Conservation (phyloP, 1,140 invertebrate genomes). For the Phymastichus coffea region DNA sequence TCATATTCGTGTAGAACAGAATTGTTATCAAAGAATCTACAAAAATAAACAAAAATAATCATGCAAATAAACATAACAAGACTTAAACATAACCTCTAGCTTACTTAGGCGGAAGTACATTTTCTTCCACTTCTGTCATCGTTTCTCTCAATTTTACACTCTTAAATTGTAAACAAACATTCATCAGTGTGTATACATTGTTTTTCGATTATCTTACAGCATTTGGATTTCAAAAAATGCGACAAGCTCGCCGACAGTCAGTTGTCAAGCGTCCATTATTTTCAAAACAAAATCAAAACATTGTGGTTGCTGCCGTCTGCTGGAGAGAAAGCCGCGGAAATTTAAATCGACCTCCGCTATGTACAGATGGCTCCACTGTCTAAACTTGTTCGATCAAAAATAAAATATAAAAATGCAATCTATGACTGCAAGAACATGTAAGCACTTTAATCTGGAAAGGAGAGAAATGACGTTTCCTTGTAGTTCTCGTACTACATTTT, state of each 20-base stretch:
- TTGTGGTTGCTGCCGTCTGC: background rate
- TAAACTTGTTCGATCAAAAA: too few species aligned
- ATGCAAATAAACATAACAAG: conserved; percentile 6
- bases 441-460: too few species aligned
- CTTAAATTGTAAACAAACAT: conserved; percentile 3
- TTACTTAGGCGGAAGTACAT: conserved; percentile 28
- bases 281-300: background rate
- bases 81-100: conserved; percentile 32
- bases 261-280: background rate
- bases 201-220: too few species aligned
- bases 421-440: too few species aligned
- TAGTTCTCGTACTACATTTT: too few species aligned
- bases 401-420: too few species aligned
- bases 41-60: conserved; percentile 15
- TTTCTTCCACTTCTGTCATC: conserved; percentile 29
- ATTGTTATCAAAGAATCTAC: conserved; percentile 25
- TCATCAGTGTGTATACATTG: too few species aligned
- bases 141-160: conserved; percentile 27
- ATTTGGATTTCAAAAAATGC: too few species aligned
- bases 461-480: too few species aligned
- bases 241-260: too few species aligned
- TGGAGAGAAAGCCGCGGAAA: background rate
- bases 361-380: too few species aligned
- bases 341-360: too few species aligned
- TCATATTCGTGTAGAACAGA: conserved; percentile 39